phyloP scores from a whole-genome alignment of 2,888 invertebrate species.

The Ferrisia virgata region DNA sequence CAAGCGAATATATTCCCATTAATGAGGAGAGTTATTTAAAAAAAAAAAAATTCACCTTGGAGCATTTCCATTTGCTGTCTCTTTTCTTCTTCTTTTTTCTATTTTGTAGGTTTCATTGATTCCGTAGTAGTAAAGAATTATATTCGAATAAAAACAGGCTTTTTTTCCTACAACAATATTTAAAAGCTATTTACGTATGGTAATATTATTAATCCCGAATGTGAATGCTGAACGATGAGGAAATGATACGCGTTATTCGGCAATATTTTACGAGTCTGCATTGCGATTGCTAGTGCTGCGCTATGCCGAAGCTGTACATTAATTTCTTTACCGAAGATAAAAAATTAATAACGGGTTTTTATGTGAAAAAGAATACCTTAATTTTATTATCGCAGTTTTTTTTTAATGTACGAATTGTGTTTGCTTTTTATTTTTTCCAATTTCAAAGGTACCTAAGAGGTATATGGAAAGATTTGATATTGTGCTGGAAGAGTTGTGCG shows the following conservation, averaged over 20 bases:
- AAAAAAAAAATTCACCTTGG: background rate
- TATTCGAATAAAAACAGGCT: background rate
- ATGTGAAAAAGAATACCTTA: background rate
- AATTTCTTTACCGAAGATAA: background rate
- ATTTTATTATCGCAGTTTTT: constrained; percentile 12
- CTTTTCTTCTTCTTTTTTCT: background rate
- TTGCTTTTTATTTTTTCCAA: background rate
- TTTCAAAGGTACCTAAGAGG: background rate
- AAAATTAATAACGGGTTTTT: constrained; percentile 22
- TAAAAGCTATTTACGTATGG: constrained; percentile 3
- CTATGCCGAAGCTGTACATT: background rate
- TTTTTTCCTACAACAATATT: background rate
- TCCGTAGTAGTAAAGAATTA: background rate
- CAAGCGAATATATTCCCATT: background rate
- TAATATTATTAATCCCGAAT: background rate
- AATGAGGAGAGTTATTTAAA: background rate
- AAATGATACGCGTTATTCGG: background rate
- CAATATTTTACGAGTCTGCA: background rate
- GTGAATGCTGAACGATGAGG: background rate
- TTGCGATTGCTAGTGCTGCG: too few species aligned
- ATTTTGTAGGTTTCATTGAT: background rate
- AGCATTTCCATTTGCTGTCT: too few species aligned
- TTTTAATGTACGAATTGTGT: background rate
- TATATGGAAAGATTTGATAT: too few species aligned
- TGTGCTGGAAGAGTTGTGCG: too few species aligned